Evolutionary conservation across 1,140 invertebrate species (phyloP), one percentile per base, ranked within the genome.

Genomic region (Drosophila trapezifrons): DNA sequence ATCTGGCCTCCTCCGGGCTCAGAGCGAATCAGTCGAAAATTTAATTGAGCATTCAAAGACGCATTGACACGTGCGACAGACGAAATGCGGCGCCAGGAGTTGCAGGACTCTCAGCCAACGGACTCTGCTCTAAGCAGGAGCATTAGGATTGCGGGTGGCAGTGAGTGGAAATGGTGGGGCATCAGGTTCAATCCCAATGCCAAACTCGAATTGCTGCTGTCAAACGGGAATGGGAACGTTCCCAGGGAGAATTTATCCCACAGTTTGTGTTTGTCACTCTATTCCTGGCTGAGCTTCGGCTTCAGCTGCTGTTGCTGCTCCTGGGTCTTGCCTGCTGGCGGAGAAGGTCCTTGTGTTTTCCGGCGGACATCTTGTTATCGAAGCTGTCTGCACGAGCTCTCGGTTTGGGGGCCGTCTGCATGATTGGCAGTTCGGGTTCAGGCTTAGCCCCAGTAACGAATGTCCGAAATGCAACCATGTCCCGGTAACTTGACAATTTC

Each of bases 21-120:
- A 63, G 65, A 49, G 40, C 13, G 60, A 76, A 76, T 72, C 65
- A 62, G 67, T 65, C 69, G 49, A 60, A 87, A 87, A 84, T 89
- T 89, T 89, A 89, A 89, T 89, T 89, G 84, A 89, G 85, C 84
- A 89, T 89, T 89, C 80, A 89, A 80, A 80, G 74, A 79, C 73
- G 80, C 84, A 89, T 66, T 78, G 84, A 72, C 84, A 87, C 76
- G 76, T 76, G 78, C 75, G 75, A 85, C 64, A 75, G 66, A 62
- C 45, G 49, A 46, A 55, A 43, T 77, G 55, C 49, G 56, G 25
- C 27, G 60, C 56, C 32, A 27, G 51, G 45, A 60, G 54, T 17
- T 58, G 59, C 42, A 80, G 56, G 78, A 57, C 51, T 49, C 59
- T 43, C 64, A 56, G 45, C 18, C 20, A 10, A 35, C 45, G 62